Conservation (phyloP, 1,140 invertebrate species). For the Diorhabda elongata region DNA sequence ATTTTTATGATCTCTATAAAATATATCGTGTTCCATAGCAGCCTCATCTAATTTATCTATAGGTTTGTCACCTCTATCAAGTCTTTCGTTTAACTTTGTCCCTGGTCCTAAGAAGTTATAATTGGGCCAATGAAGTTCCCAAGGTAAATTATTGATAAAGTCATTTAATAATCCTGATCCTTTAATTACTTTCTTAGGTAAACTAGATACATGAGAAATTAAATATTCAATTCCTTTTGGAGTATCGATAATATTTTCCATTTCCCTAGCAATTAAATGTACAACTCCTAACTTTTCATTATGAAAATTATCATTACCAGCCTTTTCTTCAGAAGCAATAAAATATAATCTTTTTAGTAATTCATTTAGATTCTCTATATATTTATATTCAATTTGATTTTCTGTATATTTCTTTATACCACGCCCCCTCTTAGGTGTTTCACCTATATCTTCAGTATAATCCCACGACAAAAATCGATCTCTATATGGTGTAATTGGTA, state of each 20-base stretch:
- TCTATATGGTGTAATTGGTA: background rate
- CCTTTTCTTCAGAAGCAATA: conserved; percentile 27
- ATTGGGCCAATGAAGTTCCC: conserved; percentile 48
- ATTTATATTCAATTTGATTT: conserved; percentile 31
- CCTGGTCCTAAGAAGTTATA: conserved; percentile 49
- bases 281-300: conserved; percentile 28
- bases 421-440: conserved; percentile 5
- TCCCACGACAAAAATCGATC: conserved; percentile 1
- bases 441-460: conserved; percentile 1
- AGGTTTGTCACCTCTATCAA: conserved; percentile 44
- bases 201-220: conserved; percentile 50
- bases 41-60: conserved; percentile 47
- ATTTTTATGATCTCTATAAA: conserved; percentile 14
- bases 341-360: conserved; percentile 33
- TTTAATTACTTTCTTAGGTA: conserved; percentile 47
- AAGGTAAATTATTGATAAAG: conserved; percentile 46
- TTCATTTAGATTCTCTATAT: conserved; percentile 33
- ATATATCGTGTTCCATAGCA: conserved; percentile 45
- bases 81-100: conserved; percentile 46
- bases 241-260: conserved; percentile 23
- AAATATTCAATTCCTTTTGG: conserved; percentile 19
- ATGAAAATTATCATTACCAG: conserved; percentile 27
- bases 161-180: conserved; percentile 35
- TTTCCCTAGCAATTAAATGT: conserved; percentile 18
- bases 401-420: conserved; percentile 19